Evolutionary conservation across 2,113 vertebrate genomes (phyloP).

Genomic region (Maccullochella peelii): DNA sequence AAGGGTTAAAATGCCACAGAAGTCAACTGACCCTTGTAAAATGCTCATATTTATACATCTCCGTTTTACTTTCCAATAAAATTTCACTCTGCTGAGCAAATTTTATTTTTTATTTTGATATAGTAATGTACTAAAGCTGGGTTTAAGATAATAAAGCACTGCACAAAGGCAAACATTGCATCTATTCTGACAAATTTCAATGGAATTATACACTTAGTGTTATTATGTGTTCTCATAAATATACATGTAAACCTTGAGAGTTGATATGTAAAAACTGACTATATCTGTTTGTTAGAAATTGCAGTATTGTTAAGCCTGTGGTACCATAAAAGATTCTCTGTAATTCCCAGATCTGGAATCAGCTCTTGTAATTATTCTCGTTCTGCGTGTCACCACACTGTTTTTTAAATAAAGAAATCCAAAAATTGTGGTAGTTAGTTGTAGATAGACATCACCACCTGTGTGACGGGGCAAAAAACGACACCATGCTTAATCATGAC

Average conservation of each 20-base stretch:
- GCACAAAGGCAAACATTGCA: conserved; percentile 39
- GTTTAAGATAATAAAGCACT: conserved; percentile 56
- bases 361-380: conserved; percentile 36
- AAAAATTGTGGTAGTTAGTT: not conserved
- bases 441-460: not conserved
- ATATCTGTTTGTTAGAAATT: conserved; percentile 10
- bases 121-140: conserved; percentile 40
- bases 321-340: conserved; percentile 30
- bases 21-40: conserved; percentile 44
- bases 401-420: conserved; percentile 65
- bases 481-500: too few species aligned
- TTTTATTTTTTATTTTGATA: conserved; percentile 52
- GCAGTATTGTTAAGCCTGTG: conserved; percentile 21
- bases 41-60: conserved; percentile 66
- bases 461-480: not conserved
- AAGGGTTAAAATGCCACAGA: conserved; percentile 32
- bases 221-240: conserved; percentile 42
- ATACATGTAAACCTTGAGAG: conserved; percentile 39
- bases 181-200: conserved; percentile 28
- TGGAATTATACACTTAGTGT: conserved; percentile 9
- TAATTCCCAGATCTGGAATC: conserved; percentile 25
- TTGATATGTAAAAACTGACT: conserved; percentile 23
- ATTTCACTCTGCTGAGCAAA: conserved; percentile 43
- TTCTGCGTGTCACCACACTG: conserved; percentile 31
- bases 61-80: conserved; percentile 39